A percentile compares a stretch with the other conserved stretches of the same genome.
Evolutionary conservation across 2,888 invertebrate genomes (phyloP).

Genomic region (Eupithecia vulgata): DNA sequence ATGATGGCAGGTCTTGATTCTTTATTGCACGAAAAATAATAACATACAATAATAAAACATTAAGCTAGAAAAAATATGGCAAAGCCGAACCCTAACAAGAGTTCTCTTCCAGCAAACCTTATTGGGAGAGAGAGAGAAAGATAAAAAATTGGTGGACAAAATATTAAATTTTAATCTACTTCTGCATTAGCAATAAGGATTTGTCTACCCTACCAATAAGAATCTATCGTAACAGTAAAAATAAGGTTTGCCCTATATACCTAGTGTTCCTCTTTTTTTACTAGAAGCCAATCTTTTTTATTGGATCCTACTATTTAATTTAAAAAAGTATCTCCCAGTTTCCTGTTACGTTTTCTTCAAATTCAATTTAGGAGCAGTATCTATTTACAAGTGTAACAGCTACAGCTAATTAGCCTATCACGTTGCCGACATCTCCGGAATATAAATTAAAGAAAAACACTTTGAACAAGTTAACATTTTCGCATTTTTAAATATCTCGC

Average conservation of each 20-base stretch:
- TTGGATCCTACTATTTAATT: background rate
- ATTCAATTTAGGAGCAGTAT: slow-evolving; percentile 39
- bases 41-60: no score
- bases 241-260: background rate
- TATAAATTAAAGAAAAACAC: slow-evolving; percentile 41
- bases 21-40: no score
- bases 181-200: background rate
- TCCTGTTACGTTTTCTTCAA: slow-evolving; percentile 39
- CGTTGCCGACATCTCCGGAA: slow-evolving; percentile 37
- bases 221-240: background rate
- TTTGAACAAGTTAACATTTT: slow-evolving; percentile 8
- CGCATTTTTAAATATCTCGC: background rate
- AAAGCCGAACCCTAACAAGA: no score
- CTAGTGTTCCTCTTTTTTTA: background rate
- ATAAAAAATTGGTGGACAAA: no score
- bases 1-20: no score
- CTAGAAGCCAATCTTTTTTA: background rate
- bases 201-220: background rate
- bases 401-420: slow-evolving; percentile 43
- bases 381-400: slow-evolving; percentile 36
- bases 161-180: no score
- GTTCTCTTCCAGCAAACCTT: no score
- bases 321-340: slow-evolving; percentile 5
- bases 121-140: no score
- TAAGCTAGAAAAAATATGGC: no score